These are phyloP conservation scores for Irena cyanogastra DNA, from an alignment of 2,113 vertebrate species.

Conservation along the genomic window DNA sequence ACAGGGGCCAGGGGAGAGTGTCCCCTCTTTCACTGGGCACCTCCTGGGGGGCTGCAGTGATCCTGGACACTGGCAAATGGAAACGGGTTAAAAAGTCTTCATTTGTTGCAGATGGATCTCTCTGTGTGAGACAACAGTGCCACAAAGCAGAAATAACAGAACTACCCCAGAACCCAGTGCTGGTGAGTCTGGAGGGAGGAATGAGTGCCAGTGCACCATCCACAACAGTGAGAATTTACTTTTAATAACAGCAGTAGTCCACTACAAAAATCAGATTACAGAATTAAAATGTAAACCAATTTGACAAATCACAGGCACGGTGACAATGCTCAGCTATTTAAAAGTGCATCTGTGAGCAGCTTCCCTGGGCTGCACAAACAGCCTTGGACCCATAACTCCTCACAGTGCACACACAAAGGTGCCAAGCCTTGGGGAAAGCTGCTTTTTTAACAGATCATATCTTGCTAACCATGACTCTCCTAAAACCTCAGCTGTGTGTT, in stretches of 20 bases:
- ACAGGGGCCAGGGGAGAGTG: neutral
- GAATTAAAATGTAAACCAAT: neutral
- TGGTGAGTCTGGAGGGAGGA: neutral
- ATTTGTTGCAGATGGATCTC: neutral
- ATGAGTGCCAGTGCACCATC: neutral
- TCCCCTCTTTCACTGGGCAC: neutral
- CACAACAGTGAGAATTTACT: neutral
- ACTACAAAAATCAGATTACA: neutral
- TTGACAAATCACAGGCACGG: neutral
- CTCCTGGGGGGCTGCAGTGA: neutral
- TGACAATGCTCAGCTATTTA: neutral
- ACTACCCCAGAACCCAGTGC: neutral
- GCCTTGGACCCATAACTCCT: neutral
- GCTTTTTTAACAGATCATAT: neutral
- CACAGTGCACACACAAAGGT: neutral
- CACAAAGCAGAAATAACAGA: neutral
- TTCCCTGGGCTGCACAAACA: neutral
- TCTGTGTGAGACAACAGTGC: neutral
- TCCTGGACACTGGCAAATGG: neutral
- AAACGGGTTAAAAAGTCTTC: neutral
- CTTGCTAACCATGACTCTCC: neutral
- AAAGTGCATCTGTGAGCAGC: neutral
- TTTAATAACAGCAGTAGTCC: slow-evolving; percentile 25
- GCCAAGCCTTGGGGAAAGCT: neutral
- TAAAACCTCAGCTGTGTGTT: neutral